Base-by-base conservation (phyloP, 1,140 invertebrate genomes). In the Diorhabda elongata region DNA sequence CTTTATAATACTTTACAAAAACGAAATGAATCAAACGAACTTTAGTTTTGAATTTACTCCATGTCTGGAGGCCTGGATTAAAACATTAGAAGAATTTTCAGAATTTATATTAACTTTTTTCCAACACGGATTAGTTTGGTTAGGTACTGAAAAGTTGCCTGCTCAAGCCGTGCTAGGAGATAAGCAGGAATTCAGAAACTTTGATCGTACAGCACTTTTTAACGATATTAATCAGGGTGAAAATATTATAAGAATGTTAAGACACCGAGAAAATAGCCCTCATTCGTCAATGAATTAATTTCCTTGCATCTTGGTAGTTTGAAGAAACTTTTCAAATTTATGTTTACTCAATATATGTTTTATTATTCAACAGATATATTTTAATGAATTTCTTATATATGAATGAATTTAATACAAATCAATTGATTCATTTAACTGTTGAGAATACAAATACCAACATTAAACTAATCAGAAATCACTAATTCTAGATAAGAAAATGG, bases 141-240 rank as follows among this genome's bases (percentile, higher is more conserved):
- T 44, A 3, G 68, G 47, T 9, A 44, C 8, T 7, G 52, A 59
- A 8, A 47, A 61, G 8, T 60, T 57, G 7, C 63, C 58, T 11
- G 7, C 11, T 4, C 47, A 58, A 5, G n/a, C 47, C 2, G n/a
- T 66, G 11, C 42, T 66, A 5, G 58, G 58, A 7, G 58, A 69
- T 52, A 6, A 26, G 2, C 42, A 58, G 6, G 45, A 43, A 42
- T 65, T 4, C 45, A 42, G 63, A 42, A 64, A 45, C 7, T 45
- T 69, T 5, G 57, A 69, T 42, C 9, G 58, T 3, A n/a, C 6
- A 4, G 58, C 58, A 7, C 61, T 69, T 2, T 63, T 64, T 42
- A 64, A 64, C 11, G 68, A 69, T 52, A 69, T 69, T 43, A 66
- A 66, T 52, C 63, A 69, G 26, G 63, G 58, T 5, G 52, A 69